Evolutionary conservation across 2,797 vertebrate genomes (phyloP), one percentile per base, ranked within the genome.

Genomic region (Spondyliosoma cantharus): DNA sequence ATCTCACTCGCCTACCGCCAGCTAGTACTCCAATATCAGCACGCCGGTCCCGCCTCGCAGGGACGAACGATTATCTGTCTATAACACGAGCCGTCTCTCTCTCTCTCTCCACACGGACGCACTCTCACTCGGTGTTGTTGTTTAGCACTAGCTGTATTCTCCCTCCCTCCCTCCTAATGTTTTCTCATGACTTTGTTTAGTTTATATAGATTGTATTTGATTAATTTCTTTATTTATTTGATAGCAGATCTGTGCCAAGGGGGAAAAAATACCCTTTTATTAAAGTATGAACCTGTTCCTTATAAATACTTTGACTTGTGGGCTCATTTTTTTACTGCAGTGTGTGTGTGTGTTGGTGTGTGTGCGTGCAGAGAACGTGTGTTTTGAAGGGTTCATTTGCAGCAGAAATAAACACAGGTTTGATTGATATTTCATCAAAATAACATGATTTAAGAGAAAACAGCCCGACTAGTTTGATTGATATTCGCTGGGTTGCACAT

Each of bases 201-300:
- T 93, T 92, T 89, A 92, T 93, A 91, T 94, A 94, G 93, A 93
- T 93, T 94, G 91, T 94, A 88, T 96, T 95, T 95, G 93, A 95
- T 93, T 95, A 93, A 93, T 95, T 93, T 90, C 92, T 95, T 95
- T 95, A 96, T 95, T 95, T 96, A 96, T 96, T 96, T 95, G 91
- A 95, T 95, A 96, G 95, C 95, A 95, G 94, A 95, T 93, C 94
- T 95, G 95, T 95, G 94, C 94, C 94, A 92, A 93, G 93, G 93
- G 93, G 32, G 93, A 29, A 29, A 90, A 49, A 85, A 84, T 81
- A 74, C 86, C 94, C 92, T 92, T 94, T 95, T 93, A 95, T 95
- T 96, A 96, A 96, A 95, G 90, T 90, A 95, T 93, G 91, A 92
- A 92, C 86, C 90, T 89, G 94, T 94, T 93, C 92, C 89, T 90